These are phyloP conservation scores for Proales similis DNA, from an alignment of 1,140 invertebrate species.

Conservation along the genomic window DNA sequence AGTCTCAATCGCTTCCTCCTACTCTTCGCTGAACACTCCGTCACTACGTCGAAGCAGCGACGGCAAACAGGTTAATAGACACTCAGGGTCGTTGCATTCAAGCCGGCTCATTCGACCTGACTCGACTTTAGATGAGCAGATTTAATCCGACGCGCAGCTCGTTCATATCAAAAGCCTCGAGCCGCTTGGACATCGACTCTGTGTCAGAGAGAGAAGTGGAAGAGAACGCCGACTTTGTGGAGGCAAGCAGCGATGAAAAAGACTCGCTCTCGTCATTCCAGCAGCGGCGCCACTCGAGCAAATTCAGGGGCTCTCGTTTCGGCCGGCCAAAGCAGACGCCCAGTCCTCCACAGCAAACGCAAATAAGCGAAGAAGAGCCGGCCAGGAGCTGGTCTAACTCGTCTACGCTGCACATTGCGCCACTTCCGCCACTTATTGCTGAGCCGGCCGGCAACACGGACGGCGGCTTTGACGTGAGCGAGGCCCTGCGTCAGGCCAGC, in stretches of 20 bases:
- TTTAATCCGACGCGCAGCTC: conserved; percentile 18
- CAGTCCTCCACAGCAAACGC: too few relatives aligned
- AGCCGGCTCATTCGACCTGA: too few relatives aligned
- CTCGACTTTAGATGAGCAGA: conserved; percentile 10
- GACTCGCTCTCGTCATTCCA: conserved; percentile 13
- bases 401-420: too few relatives aligned
- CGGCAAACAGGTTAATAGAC: not conserved
- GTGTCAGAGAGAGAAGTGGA: not conserved
- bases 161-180: conserved; percentile 16
- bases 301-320: too few relatives aligned
- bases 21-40: conserved; percentile 22
- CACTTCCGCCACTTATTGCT: too few relatives aligned
- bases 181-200: conserved; percentile 17
- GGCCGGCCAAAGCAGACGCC: not conserved
- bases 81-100: not conserved
- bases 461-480: too few relatives aligned
- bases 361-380: too few relatives aligned
- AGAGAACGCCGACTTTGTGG: conserved; percentile 8
- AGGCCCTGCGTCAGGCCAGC: too few relatives aligned
- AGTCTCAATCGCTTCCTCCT: conserved; percentile 12
- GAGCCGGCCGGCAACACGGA: too few relatives aligned
- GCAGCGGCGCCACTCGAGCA: conserved; percentile 13
- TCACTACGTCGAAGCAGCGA: not conserved
- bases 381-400: too few relatives aligned
- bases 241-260: conserved; percentile 2